These are phyloP conservation scores for Lycocerus yunnanus DNA, from an alignment of 2,888 invertebrate species.

Conservation along the genomic window DNA sequence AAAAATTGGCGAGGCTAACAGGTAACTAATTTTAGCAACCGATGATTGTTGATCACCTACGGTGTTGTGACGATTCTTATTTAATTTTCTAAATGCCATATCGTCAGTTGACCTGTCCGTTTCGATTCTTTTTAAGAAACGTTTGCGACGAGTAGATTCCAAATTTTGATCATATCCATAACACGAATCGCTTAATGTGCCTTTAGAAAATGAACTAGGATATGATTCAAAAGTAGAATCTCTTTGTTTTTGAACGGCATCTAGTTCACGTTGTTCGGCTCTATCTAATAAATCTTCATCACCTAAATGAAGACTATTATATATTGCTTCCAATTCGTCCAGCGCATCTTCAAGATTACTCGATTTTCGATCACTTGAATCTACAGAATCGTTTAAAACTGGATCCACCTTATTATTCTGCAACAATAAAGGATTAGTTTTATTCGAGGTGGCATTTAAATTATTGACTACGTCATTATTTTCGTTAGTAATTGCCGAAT, in stretches of 20 bases:
- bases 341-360: slow-evolving; percentile 86
- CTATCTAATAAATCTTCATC: slow-evolving; percentile 82
- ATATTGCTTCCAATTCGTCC: slow-evolving; percentile 88
- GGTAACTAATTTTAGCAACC: slow-evolving; percentile 66
- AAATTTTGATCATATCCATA: slow-evolving; percentile 52
- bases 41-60: slow-evolving; percentile 57
- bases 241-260: slow-evolving; percentile 45
- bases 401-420: background rate
- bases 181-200: slow-evolving; percentile 53
- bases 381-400: background rate
- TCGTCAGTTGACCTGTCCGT: slow-evolving; percentile 76
- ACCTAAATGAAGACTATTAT: slow-evolving; percentile 82
- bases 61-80: slow-evolving; percentile 62
- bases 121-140: slow-evolving; percentile 52
- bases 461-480: background rate
- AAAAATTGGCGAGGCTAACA: slow-evolving; percentile 71
- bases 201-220: slow-evolving; percentile 40
- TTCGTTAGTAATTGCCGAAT: slow-evolving; percentile 9
- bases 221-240: slow-evolving; percentile 40
- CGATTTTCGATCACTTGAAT: slow-evolving; percentile 60
- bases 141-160: slow-evolving; percentile 46
- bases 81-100: slow-evolving; percentile 78
- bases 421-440: slow-evolving; percentile 33
- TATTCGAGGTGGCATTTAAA: slow-evolving; percentile 17
- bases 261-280: slow-evolving; percentile 72